phyloP scores from a whole-genome alignment of 1,140 invertebrate genomes.

The Cryptotermes secundus region DNA sequence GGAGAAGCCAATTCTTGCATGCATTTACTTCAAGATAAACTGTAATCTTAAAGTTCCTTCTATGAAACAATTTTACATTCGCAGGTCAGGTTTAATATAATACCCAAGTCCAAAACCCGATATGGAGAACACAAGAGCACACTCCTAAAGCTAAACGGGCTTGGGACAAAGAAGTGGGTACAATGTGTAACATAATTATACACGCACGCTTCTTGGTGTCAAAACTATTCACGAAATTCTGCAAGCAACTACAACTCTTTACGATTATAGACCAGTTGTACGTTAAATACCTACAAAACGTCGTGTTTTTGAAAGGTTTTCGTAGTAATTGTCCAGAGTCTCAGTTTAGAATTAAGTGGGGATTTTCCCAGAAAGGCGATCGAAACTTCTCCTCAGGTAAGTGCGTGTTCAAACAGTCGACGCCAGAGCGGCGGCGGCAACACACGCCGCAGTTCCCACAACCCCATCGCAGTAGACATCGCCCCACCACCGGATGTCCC shows the following conservation, averaged over 20 bases:
- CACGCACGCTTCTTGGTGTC: too few relatives aligned
- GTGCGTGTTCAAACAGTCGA: slow-evolving; percentile 26
- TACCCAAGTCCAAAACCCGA: too few relatives aligned
- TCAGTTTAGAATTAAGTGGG: not conserved
- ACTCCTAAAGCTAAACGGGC: too few relatives aligned
- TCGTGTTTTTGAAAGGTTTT: too few relatives aligned
- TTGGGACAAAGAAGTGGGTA: too few relatives aligned
- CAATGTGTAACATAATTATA: too few relatives aligned
- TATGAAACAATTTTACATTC: too few relatives aligned
- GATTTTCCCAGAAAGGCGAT: not conserved
- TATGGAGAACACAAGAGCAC: too few relatives aligned
- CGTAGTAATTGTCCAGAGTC: not conserved
- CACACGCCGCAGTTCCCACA: slow-evolving; percentile 19
- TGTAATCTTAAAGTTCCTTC: too few relatives aligned
- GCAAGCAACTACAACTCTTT: not conserved
- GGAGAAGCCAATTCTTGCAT: too few relatives aligned
- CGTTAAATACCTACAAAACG: not conserved
- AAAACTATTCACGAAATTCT: not conserved
- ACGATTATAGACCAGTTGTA: not conserved
- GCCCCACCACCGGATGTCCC: slow-evolving; percentile 27
- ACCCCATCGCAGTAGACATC: not conserved
- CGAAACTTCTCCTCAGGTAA: slow-evolving; percentile 27
- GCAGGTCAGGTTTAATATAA: too few relatives aligned
- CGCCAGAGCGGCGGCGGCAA: slow-evolving; percentile 19
- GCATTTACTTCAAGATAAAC: too few relatives aligned